A percentile compares a stretch with the other conserved stretches of the same genome.
Conservation (phyloP, 2,888 invertebrate genomes). For the Ethmia dodecea region DNA sequence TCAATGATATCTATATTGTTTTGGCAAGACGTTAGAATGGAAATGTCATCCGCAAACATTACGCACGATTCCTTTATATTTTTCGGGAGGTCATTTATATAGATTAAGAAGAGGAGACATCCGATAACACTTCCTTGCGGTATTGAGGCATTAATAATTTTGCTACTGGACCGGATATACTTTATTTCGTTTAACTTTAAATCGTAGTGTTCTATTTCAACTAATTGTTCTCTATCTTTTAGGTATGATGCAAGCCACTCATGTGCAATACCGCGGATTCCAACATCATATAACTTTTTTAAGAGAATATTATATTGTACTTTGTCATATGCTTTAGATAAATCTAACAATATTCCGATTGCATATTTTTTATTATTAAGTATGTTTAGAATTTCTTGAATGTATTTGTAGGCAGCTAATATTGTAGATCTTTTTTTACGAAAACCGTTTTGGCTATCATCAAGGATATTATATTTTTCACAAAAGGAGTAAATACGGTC, state of each 20-base stretch:
- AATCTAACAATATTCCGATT: not conserved
- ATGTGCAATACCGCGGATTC: slow-evolving; percentile 12
- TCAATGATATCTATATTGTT: not conserved
- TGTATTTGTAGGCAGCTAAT: not conserved
- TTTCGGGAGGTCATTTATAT: slow-evolving; percentile 9
- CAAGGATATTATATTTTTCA: slow-evolving; percentile 4
- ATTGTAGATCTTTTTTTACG: not conserved
- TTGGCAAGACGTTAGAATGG: not conserved
- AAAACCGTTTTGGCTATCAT: slow-evolving; percentile 1
- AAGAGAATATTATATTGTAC: slow-evolving; percentile 10
- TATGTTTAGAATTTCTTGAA: not conserved
- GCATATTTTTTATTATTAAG: slow-evolving; percentile 1
- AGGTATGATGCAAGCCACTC: slow-evolving; percentile 14
- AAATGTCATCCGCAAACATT: slow-evolving; percentile 8
- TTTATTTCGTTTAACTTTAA: slow-evolving; percentile 2
- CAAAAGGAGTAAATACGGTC: slow-evolving; percentile 3
- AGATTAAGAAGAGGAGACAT: slow-evolving; percentile 8
- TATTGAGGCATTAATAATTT: slow-evolving; percentile 2
- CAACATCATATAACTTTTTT: slow-evolving; percentile 8
- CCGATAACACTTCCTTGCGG: slow-evolving; percentile 11
- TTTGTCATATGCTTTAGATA: slow-evolving; percentile 4
- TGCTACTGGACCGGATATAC: slow-evolving; percentile 1
- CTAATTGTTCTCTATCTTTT: slow-evolving; percentile 5
- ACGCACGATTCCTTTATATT: too few species aligned
- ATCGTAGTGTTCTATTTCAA: slow-evolving; percentile 8